Evolutionary conservation across 2,888 invertebrate genomes (phyloP), one percentile per base, ranked within the genome.

Genomic region (Aphidoletes aphidimyza): DNA sequence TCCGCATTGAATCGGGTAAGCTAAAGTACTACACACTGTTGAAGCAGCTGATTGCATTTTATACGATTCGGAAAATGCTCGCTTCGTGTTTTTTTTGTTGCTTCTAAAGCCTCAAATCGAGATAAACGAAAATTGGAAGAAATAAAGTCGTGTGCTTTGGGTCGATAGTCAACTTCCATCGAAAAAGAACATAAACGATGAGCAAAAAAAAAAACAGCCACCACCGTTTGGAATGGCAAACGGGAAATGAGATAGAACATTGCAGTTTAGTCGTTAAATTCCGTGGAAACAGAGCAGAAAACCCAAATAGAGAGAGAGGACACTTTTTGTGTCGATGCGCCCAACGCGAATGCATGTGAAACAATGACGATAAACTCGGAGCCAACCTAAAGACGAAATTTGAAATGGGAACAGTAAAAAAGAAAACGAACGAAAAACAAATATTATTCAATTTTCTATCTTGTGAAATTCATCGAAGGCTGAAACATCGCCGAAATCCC

Each of bases 401-500:
- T 30, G 34, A 69, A 69, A 69, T 69, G 69, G 30, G 69, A 42
- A 69, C 69, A 69, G 30, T 34, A 69, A 69, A 34, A 69, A 69
- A 26, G 69, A 69, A 69, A 69, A 69, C 26, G 30, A 69, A 69
- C 69, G 69, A 69, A 69, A 69, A 69, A 69, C 69, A 69, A 69
- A 69, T 69, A 69, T 69, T 69, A 69, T 69, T 69, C 69, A 69
- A 69, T 69, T 69, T 69, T 69, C 69, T 69, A 54, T 54, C 54
- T 54, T 54, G 54, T 54, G 26, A 54, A 54, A 54, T 22, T 69
- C 69, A 30, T 69, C 69, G 69, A 69, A 69, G 30, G 69, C 69
- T 69, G 22, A n/a, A 30, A 14, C 26, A 69, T 69, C 26, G 6
- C 17, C 34, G 2, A 69, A 69, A 69, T 69, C 69, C 69, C n/a